A percentile compares a stretch with the other conserved stretches of the same genome.
Conservation (phyloP, 2,888 invertebrate species). For the Apantesis nais region DNA sequence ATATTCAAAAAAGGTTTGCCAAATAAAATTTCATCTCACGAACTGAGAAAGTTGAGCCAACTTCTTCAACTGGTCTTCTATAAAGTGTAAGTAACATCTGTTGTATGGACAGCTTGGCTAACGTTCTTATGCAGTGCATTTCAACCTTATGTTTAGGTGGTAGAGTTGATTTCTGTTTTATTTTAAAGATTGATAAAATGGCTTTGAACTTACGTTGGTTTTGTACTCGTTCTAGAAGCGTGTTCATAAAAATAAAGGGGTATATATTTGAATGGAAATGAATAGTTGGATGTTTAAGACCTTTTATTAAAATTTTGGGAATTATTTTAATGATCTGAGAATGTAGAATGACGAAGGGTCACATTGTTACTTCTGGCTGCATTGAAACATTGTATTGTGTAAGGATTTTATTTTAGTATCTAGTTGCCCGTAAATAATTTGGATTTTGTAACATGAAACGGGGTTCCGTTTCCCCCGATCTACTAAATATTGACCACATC, state of each 20-base stretch:
- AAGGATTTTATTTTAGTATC: constrained; percentile 19
- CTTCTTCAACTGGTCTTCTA: constrained; percentile 64
- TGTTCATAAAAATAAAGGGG: constrained; percentile 74
- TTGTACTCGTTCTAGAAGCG: constrained; percentile 68
- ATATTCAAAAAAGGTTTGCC: constrained; percentile 74
- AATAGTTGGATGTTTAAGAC: constrained; percentile 49
- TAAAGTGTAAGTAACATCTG: constrained; percentile 78
- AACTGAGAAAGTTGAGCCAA: constrained; percentile 67
- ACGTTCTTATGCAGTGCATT: constrained; percentile 38
- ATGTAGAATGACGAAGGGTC: constrained; percentile 26
- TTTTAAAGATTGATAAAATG: constrained; percentile 22
- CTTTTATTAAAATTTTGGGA: constrained; percentile 46
- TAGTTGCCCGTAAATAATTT: constrained; percentile 24
- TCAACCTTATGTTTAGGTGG: constrained; percentile 29
- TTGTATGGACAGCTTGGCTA: constrained; percentile 70
- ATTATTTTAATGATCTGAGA: constrained; percentile 51
- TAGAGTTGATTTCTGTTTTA: constrained; percentile 43
- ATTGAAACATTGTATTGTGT: constrained; percentile 21
- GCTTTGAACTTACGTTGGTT: constrained; percentile 64
- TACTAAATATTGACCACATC: constrained; percentile 17
- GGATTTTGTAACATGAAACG: constrained; percentile 21
- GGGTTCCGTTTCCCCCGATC: constrained; percentile 10
- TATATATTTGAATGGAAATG: constrained; percentile 54
- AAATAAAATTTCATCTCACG: constrained; percentile 80
- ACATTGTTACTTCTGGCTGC: constrained; percentile 22